phyloP scores from a whole-genome alignment of 2,797 vertebrate species.

The Anguilla pacifica region DNA sequence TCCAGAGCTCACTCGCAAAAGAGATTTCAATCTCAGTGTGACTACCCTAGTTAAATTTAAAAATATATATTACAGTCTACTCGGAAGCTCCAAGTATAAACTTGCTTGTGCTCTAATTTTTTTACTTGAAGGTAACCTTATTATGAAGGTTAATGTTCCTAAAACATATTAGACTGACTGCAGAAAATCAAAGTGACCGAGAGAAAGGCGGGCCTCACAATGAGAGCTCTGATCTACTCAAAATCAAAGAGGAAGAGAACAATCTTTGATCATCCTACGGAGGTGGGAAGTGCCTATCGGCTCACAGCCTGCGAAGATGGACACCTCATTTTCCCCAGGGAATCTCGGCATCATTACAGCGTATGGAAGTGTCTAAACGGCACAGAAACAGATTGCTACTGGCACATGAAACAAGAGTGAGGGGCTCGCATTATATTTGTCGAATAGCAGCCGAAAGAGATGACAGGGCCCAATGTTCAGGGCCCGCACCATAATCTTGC shows the following conservation, averaged over 20 bases:
- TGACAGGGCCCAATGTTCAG: neutral
- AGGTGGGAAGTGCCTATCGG: slow-evolving; percentile 5
- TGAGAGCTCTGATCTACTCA: neutral
- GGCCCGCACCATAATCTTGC: neutral
- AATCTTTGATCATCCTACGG: slow-evolving; percentile 2
- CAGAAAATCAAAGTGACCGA: neutral
- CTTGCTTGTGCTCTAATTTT: neutral
- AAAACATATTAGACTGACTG: neutral
- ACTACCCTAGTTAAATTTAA: no score
- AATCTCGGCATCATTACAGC: neutral
- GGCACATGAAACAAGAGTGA: neutral
- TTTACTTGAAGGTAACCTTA: neutral
- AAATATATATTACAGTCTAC: neutral
- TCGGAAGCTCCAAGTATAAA: neutral
- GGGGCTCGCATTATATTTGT: neutral
- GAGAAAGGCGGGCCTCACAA: neutral
- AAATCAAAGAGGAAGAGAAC: neutral
- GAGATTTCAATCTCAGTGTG: no score
- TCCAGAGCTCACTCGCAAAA: no score
- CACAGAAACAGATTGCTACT: neutral
- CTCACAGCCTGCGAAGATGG: neutral
- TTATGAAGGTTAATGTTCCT: neutral
- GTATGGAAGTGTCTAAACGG: neutral
- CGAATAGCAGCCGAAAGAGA: neutral
- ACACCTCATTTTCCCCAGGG: neutral